Evolutionary conservation across 2,113 vertebrate species (phyloP).

Genomic region (Phylloscopus whistleri): DNA sequence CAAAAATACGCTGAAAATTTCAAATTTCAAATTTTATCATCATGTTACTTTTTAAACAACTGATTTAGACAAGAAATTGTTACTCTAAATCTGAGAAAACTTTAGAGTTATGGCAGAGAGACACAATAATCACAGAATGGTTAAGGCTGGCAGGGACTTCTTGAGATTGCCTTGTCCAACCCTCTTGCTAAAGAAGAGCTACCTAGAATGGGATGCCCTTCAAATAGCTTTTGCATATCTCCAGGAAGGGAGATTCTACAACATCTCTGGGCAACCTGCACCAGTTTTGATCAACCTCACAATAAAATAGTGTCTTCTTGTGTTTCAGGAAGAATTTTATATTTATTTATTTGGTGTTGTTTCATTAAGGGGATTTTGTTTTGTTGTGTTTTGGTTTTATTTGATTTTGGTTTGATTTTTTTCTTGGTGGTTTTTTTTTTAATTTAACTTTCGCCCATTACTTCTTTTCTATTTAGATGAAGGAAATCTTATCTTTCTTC

Average conservation of each 20-base stretch:
- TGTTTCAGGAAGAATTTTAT: not conserved
- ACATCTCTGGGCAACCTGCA: not conserved
- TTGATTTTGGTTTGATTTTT: not conserved
- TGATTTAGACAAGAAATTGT: not conserved
- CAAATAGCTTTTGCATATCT: not conserved
- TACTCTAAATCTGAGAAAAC: not conserved
- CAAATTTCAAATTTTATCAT: not conserved
- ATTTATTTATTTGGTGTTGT: not conserved
- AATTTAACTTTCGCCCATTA: not conserved
- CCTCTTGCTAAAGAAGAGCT: not conserved
- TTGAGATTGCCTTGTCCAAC: not conserved
- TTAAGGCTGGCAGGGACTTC: not conserved
- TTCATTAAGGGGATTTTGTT: not conserved
- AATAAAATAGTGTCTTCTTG: not conserved
- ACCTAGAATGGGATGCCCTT: not conserved
- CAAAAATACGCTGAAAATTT: not conserved
- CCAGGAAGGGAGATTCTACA: not conserved
- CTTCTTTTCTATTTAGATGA: not conserved
- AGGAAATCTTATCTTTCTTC: not conserved
- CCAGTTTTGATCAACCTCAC: not conserved
- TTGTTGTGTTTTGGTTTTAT: not conserved
- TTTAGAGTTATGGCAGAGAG: not conserved
- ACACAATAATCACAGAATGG: not conserved
- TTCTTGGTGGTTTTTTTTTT: not conserved
- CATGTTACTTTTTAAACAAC: not conserved